Evolutionary conservation across 2,888 invertebrate species (phyloP), one percentile per base, ranked within the genome.

Genomic region (Alentia gelatinosa): DNA sequence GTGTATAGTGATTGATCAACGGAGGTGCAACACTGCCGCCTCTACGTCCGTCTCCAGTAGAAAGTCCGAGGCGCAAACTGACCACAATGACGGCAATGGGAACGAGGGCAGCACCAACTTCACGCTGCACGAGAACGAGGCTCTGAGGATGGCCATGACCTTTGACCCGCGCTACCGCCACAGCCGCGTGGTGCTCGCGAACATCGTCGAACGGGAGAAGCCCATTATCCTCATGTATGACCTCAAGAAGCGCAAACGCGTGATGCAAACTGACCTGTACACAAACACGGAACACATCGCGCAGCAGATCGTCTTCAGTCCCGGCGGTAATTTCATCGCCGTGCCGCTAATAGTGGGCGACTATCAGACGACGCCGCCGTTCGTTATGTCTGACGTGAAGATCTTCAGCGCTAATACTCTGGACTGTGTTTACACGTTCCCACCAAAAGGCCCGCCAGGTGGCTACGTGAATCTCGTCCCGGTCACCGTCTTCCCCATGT

Each of bases 81-180:
- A 3, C 4, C 1, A 30, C 12, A 39, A 1, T 15, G 40, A 9
- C 1, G 23, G 19, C 5, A 50, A 33, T 30, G 75, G 35, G 9
- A 50, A 79, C 1, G 68, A 68, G n/a, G 33, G 19, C 5, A 12
- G 15, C 7, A 5, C 50, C 26, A n/a, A 89, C 37, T 74, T 47
- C 35, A n/a, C 50, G 47, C 47, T 90, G 26, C 50, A 90, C 40
- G 90, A 74, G n/a, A 47, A 42, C 15, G 90, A 40, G 33, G 83
- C 79, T 40, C 15, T 47, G 19, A 39, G 74, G 7, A 47, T 90
- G 47, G 50, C 90, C 26, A 74, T 90, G 47, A 47, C 83, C 30
- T 90, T 90, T 90, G 90, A 90, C 30, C 90, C 90, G 0, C 35
- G 90, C 7, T 90, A 74, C 56, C 37, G 37, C 1, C 79, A 90